Evolutionary conservation across 1,140 invertebrate genomes (phyloP).

Genomic region (Conus ventricosus): DNA sequence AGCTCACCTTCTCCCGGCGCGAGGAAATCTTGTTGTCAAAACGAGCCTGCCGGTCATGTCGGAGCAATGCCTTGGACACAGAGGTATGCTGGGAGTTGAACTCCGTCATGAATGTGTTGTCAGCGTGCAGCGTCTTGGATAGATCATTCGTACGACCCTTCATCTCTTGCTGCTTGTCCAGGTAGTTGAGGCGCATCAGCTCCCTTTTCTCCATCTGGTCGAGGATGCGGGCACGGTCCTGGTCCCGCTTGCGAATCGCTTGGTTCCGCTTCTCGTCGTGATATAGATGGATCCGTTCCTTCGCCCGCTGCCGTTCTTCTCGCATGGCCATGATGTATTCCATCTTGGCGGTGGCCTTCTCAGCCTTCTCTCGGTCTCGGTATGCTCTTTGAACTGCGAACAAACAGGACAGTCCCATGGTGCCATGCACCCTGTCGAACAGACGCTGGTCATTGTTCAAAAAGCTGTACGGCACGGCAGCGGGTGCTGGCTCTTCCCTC

Average conservation of each 20-base stretch:
- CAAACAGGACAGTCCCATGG: conserved; percentile 71
- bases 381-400: conserved; percentile 73
- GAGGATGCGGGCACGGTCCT: conserved; percentile 55
- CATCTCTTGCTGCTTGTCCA: conserved; percentile 63
- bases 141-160: conserved; percentile 54
- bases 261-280: conserved; percentile 65
- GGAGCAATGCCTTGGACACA: conserved; percentile 71
- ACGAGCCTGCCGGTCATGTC: conserved; percentile 67
- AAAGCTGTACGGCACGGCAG: conserved; percentile 47
- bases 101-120: conserved; percentile 66
- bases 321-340: conserved; percentile 65
- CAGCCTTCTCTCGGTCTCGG: conserved; percentile 67
- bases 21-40: conserved; percentile 55
- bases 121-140: conserved; percentile 55
- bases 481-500: conserved; percentile 51
- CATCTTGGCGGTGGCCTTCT: conserved; percentile 64
- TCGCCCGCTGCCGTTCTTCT: conserved; percentile 66
- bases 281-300: conserved; percentile 64
- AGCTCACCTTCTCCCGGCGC: conserved; percentile 4
- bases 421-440: conserved; percentile 68
- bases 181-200: conserved; percentile 59
- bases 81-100: conserved; percentile 72
- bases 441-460: conserved; percentile 64
- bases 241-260: conserved; percentile 59
- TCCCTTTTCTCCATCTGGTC: conserved; percentile 64